Percentiles rank a stretch among this genome's conserved stretches.
phyloP scores from a whole-genome alignment of 2,888 invertebrate genomes.

The Pyralis farinalis region DNA sequence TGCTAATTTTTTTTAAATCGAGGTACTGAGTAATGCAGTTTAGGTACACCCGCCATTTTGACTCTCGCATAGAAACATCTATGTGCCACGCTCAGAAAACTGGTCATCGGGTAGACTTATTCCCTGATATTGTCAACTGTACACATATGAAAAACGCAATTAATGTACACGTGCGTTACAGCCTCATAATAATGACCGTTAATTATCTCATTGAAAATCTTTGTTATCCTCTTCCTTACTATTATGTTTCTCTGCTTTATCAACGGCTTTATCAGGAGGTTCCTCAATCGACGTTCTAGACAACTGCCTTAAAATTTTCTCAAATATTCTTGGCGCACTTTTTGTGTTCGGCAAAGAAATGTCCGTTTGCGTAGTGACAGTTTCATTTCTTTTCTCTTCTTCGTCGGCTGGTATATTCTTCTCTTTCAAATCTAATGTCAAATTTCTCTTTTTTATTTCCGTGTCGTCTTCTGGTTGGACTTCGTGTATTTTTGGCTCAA shows the following conservation, averaged over 20 bases:
- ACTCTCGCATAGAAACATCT: no score
- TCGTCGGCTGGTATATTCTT: conserved; percentile 45
- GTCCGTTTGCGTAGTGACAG: conserved; percentile 67
- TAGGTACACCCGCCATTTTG: no score
- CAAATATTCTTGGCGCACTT: conserved; percentile 72
- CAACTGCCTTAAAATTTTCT: conserved; percentile 63
- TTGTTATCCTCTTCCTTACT: conserved; percentile 11
- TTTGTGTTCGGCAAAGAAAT: conserved; percentile 71
- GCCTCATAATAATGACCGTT: no score
- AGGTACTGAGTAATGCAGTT: no score
- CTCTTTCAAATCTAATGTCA: conserved; percentile 61
- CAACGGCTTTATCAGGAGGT: conserved; percentile 16
- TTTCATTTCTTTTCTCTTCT: conserved; percentile 51
- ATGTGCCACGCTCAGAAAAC: no score
- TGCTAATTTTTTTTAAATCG: no score
- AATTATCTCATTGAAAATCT: no score
- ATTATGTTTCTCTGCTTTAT: not conserved
- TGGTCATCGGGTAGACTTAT: no score
- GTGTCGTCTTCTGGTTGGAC: conserved; percentile 24
- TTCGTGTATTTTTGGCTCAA: conserved; percentile 30
- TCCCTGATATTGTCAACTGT: no score
- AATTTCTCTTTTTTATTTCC: conserved; percentile 44
- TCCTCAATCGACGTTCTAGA: conserved; percentile 64
- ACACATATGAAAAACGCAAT: no score
- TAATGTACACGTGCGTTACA: no score